These are phyloP conservation scores for Pteria penguin DNA, from an alignment of 2,888 invertebrate genomes.

Conservation along the genomic window DNA sequence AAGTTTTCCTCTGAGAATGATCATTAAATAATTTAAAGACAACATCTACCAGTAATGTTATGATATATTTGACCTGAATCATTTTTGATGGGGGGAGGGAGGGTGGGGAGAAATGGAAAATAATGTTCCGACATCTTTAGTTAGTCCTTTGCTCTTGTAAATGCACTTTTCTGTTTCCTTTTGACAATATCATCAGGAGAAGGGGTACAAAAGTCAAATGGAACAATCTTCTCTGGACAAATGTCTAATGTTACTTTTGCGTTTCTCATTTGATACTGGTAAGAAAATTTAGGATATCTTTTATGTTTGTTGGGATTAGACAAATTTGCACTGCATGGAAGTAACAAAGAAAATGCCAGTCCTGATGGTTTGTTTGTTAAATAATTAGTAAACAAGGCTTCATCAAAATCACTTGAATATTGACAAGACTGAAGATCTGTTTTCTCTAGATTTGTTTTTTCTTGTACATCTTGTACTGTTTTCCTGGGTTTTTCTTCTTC, in stretches of 20 bases:
- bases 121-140: too few species aligned
- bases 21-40: too few species aligned
- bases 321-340: not conserved
- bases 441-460: not conserved
- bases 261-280: slow-evolving; percentile 50
- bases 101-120: too few species aligned
- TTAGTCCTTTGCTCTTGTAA: slow-evolving; percentile 60
- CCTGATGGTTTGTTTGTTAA: not conserved
- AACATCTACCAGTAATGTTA: too few species aligned
- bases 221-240: slow-evolving; percentile 43
- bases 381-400: too few species aligned
- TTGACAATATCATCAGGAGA: slow-evolving; percentile 84
- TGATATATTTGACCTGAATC: too few species aligned
- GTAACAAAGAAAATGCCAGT: not conserved
- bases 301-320: not conserved
- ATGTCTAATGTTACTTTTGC: slow-evolving; percentile 7
- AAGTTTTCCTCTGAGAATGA: too few species aligned
- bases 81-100: too few species aligned
- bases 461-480: not conserved
- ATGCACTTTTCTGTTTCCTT: slow-evolving; percentile 72
- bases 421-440: not conserved
- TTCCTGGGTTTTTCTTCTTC: not conserved
- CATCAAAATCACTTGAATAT: not conserved
- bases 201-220: slow-evolving; percentile 83
- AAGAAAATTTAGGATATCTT: slow-evolving; percentile 51